These are phyloP conservation scores for Phalloptychus januarius DNA, from an alignment of 2,797 vertebrate species.

Conservation along the genomic window DNA sequence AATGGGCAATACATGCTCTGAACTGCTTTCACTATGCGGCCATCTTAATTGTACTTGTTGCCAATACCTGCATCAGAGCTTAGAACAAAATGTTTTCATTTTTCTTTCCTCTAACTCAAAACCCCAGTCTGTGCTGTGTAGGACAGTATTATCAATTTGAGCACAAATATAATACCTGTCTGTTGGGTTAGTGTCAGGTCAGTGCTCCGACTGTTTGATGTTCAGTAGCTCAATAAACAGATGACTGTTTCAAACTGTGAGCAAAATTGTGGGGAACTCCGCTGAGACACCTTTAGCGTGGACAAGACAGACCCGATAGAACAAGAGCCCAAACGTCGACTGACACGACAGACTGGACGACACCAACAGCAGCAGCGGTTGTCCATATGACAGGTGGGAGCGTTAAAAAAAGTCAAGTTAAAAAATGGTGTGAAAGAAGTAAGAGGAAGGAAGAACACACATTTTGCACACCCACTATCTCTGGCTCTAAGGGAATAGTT, in stretches of 20 bases:
- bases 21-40: neutral
- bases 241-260: constrained; percentile 28
- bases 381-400: constrained; percentile 46
- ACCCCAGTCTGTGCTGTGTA: neutral
- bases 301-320: constrained; percentile 29
- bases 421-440: constrained; percentile 40
- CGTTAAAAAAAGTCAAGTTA: constrained; percentile 49
- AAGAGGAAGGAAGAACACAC: constrained; percentile 30
- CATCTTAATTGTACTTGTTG: neutral
- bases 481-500: constrained; percentile 40
- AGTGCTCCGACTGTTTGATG: constrained; percentile 39
- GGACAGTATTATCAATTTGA: neutral
- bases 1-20: neutral
- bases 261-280: constrained; percentile 35
- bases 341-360: constrained; percentile 46
- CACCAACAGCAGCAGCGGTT: constrained; percentile 36
- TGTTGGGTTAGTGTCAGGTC: constrained; percentile 31
- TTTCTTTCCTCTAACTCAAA: neutral
- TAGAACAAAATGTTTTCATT: neutral
- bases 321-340: constrained; percentile 41
- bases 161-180: neutral
- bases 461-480: constrained; percentile 27
- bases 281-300: constrained; percentile 37
- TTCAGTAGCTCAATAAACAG: constrained; percentile 53
- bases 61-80: neutral